Base-by-base conservation (phyloP, 1,140 invertebrate species). In the Dolichoris vasculosae region DNA sequence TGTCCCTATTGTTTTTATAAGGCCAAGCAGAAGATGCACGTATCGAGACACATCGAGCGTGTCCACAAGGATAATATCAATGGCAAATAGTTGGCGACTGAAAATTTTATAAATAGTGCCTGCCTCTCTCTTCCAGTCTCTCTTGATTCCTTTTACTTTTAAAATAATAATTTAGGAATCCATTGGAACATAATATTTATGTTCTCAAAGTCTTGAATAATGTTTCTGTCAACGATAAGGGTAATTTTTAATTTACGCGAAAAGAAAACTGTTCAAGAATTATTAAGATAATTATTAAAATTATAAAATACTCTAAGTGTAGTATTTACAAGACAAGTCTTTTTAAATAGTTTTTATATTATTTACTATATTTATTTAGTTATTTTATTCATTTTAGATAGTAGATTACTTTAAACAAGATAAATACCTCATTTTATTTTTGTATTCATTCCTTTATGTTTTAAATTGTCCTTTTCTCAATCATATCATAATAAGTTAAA, bases 1-100 rank as follows among this genome's bases (percentile, higher is more conserved):
- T 83, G 82, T 43, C 73, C 82, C 30, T 67, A 48, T 48, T 83
- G 82, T 51, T 17, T 6, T 6, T 84, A 78, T 26, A 46, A 23
- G n/a, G 83, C 75, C n/a, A 84, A 84, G 35, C 75, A 78, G 23
- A 84, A 84, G 17, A 69, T 78, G 63, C 38, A 84, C 23, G 46
- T 84, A 0, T 46, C 38, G 0, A 77, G 43, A 23, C 83, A 84
- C 26, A 35, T 84, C 20, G 63, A 78, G 9, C 75, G 75, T 23
- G 73, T 76, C n/a, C 82, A 83, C 43, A 82, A 71, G 30, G 48
- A 83, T 40, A 75, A 83, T 17, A 63, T 64, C 0, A 46, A 48
- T 32, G 15, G 43, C 75, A 35, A 77, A 23, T 77, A 51, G 8
- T 38, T 9, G 32, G 2, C 13, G 0, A 38, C 17, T 69, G 67